Conservation (phyloP, 1,140 invertebrate genomes). For the Zaprionus tsacasi region DNA sequence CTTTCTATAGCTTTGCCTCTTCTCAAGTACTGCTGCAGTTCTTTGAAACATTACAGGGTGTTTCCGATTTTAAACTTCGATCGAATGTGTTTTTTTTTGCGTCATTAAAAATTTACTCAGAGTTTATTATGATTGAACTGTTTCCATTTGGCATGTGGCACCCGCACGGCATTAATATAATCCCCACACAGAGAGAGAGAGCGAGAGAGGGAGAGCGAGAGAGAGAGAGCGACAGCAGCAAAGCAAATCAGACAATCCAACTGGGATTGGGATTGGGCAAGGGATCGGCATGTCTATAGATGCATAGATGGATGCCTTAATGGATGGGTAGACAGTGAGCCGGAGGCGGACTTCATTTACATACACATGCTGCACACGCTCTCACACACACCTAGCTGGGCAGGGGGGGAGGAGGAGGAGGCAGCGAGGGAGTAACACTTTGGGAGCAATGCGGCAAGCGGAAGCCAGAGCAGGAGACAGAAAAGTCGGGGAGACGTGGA, state of each 20-base stretch:
- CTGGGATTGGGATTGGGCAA: conserved; percentile 8
- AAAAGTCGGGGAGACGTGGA: background rate
- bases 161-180: conserved; percentile 65
- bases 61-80: background rate
- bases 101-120: conserved; percentile 68
- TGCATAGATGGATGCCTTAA: conserved; percentile 30
- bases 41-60: background rate
- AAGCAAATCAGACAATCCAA: conserved; percentile 31
- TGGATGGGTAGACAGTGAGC: conserved; percentile 24
- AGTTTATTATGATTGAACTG: conserved; percentile 78
- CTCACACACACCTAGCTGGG: background rate
- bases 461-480: background rate
- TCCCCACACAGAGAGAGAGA: conserved; percentile 33
- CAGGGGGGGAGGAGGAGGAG: background rate
- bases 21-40: background rate
- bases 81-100: conserved; percentile 38
- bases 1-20: background rate
- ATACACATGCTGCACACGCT: conserved; percentile 50
- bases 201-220: too few species aligned
- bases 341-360: conserved; percentile 52
- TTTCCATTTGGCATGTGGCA: conserved; percentile 68
- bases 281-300: conserved; percentile 24
- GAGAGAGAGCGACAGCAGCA: background rate
- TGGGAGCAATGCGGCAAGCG: background rate
- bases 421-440: background rate